Percentiles rank a stretch among this genome's conserved stretches.
phyloP scores from a whole-genome alignment of 2,888 invertebrate genomes.

The Acanthosepion pharaonis region DNA sequence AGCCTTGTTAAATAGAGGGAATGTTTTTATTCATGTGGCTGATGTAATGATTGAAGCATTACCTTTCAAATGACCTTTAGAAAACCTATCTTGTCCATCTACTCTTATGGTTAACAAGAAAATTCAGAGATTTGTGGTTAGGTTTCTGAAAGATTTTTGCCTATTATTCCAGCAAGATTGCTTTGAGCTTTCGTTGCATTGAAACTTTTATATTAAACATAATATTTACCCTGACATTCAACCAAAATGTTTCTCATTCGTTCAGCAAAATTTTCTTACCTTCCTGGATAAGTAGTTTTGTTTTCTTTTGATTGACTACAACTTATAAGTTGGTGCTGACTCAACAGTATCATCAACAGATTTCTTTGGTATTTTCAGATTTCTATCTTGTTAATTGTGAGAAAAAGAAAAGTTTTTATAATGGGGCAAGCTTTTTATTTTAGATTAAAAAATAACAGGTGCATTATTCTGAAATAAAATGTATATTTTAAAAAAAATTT shows the following conservation, averaged over 20 bases:
- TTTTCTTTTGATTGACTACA: background rate
- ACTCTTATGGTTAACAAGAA: background rate
- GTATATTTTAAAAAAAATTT: no score
- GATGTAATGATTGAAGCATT: background rate
- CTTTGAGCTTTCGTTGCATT: background rate
- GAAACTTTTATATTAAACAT: background rate
- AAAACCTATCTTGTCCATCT: background rate
- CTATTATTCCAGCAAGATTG: background rate
- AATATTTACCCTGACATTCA: constrained; percentile 12
- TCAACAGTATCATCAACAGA: no score
- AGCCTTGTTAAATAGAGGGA: background rate
- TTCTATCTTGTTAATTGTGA: no score
- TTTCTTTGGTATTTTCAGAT: no score
- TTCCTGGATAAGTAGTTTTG: background rate
- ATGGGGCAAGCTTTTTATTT: no score
- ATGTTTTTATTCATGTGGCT: background rate
- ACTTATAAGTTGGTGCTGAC: no score
- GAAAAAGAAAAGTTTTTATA: no score
- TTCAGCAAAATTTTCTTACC: background rate
- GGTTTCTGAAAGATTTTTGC: background rate
- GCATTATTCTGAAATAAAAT: no score
- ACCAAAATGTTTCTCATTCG: background rate
- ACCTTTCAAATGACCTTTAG: background rate
- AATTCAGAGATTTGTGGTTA: background rate
- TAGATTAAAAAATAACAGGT: no score